These are phyloP conservation scores for Meriones unguiculatus DNA, from an alignment of 2,113 vertebrate genomes.

Conservation along the genomic window DNA sequence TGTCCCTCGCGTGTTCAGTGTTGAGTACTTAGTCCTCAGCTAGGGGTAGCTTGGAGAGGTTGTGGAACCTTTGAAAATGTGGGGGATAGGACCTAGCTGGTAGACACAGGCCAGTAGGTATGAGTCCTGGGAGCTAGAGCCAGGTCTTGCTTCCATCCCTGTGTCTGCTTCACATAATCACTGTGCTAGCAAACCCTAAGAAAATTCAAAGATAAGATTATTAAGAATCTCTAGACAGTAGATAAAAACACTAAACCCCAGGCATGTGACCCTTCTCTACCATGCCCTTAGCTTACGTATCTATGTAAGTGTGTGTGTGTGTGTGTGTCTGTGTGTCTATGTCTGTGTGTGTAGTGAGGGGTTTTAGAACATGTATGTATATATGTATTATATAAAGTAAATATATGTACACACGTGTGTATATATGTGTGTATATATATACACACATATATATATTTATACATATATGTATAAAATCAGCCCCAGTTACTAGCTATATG, in stretches of 20 bases:
- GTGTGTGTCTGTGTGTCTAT: too few relatives aligned
- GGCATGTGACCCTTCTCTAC: not conserved
- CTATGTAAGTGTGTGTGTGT: not conserved
- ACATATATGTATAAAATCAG: not conserved
- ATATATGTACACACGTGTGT: not conserved
- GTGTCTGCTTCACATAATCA: not conserved
- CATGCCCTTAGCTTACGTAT: too few relatives aligned
- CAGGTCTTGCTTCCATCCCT: not conserved
- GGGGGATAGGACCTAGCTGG: not conserved
- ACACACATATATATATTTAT: too few relatives aligned
- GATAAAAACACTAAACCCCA: not conserved
- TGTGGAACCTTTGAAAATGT: not conserved
- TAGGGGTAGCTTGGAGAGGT: not conserved
- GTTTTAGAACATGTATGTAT: not conserved
- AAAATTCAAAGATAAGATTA: not conserved
- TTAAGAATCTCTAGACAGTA: not conserved
- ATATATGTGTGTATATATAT: not conserved
- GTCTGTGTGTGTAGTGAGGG: not conserved
- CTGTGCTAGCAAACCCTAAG: not conserved
- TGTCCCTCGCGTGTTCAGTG: too few relatives aligned
- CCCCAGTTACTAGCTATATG: not conserved
- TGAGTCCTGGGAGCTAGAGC: not conserved
- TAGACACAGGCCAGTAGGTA: fast-evolving
- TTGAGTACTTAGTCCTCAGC: not conserved
- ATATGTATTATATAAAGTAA: too few relatives aligned